Conservation (phyloP, 2,113 vertebrate species). For the Cettia cetti region DNA sequence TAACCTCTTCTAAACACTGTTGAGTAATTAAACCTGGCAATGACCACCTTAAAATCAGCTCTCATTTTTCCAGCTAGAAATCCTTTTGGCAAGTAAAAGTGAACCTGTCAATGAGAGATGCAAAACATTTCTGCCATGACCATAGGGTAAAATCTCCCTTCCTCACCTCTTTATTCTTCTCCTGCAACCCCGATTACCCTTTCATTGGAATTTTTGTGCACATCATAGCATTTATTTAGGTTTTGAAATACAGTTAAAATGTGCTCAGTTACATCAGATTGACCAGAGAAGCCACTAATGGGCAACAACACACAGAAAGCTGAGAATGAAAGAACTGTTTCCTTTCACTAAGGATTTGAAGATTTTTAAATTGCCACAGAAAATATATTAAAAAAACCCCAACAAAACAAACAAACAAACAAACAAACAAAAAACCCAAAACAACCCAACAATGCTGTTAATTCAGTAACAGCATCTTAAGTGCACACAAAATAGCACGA, state of each 20-base stretch:
- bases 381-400: neutral
- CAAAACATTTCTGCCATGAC: neutral
- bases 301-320: neutral
- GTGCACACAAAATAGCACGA: neutral
- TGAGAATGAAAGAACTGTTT: neutral
- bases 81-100: neutral
- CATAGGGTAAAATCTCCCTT: neutral
- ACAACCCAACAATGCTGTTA: neutral
- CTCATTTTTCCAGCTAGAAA: neutral
- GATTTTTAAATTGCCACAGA: neutral
- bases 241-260: neutral
- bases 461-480: neutral
- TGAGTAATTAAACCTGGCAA: neutral
- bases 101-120: neutral
- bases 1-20: neutral
- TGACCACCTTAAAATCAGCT: neutral
- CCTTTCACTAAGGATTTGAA: neutral
- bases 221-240: neutral
- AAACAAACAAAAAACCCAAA: neutral
- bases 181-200: accelerated
- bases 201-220: neutral
- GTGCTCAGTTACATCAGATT: neutral
- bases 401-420: too few species aligned
- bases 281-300: neutral
- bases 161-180: neutral